Evolutionary conservation across 2,888 invertebrate genomes (phyloP).

Genomic region (Chymomyza fuscimana): DNA sequence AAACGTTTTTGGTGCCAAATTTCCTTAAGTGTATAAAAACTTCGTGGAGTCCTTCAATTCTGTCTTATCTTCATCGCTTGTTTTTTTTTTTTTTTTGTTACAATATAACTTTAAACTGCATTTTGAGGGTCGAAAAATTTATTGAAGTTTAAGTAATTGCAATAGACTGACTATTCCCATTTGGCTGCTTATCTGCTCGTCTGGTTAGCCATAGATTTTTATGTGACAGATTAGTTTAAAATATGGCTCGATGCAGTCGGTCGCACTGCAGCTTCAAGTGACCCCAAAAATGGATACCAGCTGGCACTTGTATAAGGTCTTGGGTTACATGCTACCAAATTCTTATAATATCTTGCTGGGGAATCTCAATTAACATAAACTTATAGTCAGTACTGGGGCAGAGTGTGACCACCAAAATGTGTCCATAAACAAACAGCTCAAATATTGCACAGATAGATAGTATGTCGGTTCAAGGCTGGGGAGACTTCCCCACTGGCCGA

Average conservation of each 20-base stretch:
- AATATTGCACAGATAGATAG: not conserved
- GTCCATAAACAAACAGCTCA: constrained; percentile 46
- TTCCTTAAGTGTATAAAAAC: not conserved
- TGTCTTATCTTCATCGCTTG: not conserved
- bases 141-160: not conserved
- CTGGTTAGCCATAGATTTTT: constrained; percentile 34
- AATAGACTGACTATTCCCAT: constrained; percentile 14
- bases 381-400: constrained; percentile 30
- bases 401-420: not conserved
- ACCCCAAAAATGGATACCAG: not conserved
- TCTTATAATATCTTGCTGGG: constrained; percentile 47
- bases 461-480: not conserved
- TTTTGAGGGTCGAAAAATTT: constrained; percentile 27
- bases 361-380: constrained; percentile 67
- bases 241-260: constrained; percentile 20
- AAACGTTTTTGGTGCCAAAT: too few relatives aligned
- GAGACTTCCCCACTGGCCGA: not conserved
- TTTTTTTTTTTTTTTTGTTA: not conserved
- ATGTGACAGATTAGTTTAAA: constrained; percentile 52
- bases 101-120: constrained; percentile 6
- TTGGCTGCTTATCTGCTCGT: not conserved
- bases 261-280: not conserved
- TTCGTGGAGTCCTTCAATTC: too few relatives aligned
- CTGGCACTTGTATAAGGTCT: constrained; percentile 18
- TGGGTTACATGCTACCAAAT: constrained; percentile 31